Evolutionary conservation across 2,113 vertebrate species (phyloP), one percentile per base, ranked within the genome.

Genomic region (Strix uralensis): DNA sequence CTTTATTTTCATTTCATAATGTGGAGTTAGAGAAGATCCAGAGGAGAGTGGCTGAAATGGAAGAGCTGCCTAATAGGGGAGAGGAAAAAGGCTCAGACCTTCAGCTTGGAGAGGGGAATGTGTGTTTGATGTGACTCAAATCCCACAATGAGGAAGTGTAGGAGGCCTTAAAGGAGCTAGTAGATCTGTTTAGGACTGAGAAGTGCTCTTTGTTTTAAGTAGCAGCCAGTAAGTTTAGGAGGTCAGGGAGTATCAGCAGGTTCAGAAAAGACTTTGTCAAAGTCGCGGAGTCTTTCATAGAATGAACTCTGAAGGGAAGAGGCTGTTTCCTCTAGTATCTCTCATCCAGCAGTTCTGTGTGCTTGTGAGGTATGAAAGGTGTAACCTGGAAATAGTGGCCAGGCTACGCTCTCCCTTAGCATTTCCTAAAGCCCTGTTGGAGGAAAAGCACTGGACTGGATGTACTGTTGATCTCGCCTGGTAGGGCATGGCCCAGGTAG

Each of bases 401-500:
- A 46, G 61, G 27, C 32, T 18, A 3, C 26, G 9, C 46, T 34
- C 38, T 32, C 26, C 52, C 21, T 22, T 17, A 25, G 5, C 2
- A 4, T 38, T 29, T 15, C 69, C 32, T 42, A 15, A 66, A 44
- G 61, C 44, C 69, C 44, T 12, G 20, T 8, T 1, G 1, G 61
- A 74, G 18, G 13, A 25, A 18, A 27, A 18, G 3, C 14, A 2
- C 19, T 8, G 23, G 27, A 19, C 78, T 67, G 52, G 62, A 20
- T 4, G 21, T 26, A 9, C 11, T 38, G 34, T 32, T 59, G 80
- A 27, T 27, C 38, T 78, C 17, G 4, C 25, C 29, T 12, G 1
- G 14, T 2, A 9, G 46, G 25, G 14, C 30, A 5, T 38, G 13
- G 15, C 36, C 40, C 9, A 3, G 1, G 9, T 5, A 10, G 21